Conservation (phyloP, 2,888 invertebrate species). For the Thalpophila matura region DNA sequence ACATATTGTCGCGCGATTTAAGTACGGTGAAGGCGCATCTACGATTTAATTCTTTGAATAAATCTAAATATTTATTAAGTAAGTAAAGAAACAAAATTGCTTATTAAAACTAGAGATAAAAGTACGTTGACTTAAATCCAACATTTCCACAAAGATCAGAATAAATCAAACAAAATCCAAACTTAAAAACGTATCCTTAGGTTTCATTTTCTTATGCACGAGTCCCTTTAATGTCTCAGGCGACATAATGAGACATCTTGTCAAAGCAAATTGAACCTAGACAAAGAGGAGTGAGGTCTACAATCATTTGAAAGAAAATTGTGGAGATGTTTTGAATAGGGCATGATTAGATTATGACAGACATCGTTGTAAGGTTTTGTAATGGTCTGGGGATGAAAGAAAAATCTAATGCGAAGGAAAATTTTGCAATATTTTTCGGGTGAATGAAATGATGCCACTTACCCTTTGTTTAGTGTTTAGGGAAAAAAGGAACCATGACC, state of each 20-base stretch:
- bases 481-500: too few species aligned
- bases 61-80: constrained; percentile 8
- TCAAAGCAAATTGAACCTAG: constrained; percentile 58
- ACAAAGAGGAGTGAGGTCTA: constrained; percentile 47
- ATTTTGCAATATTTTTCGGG: constrained; percentile 21
- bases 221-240: constrained; percentile 58
- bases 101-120: background rate
- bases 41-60: too few species aligned
- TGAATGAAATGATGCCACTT: background rate
- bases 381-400: constrained; percentile 31
- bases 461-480: background rate
- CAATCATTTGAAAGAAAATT: constrained; percentile 43
- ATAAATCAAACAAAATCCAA: constrained; percentile 37
- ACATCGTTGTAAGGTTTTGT: constrained; percentile 46
- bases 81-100: constrained; percentile 7
- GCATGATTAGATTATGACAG: constrained; percentile 63
- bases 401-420: constrained; percentile 10
- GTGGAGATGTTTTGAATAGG: constrained; percentile 53
- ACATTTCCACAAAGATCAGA: constrained; percentile 21
- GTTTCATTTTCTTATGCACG: constrained; percentile 56
- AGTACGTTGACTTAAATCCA: background rate
- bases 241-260: constrained; percentile 56
- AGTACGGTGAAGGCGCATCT: too few species aligned
- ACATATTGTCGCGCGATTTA: too few species aligned
- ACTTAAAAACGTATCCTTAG: constrained; percentile 55